Percentiles rank a stretch among this genome's conserved stretches.
phyloP scores from a whole-genome alignment of 2,888 invertebrate species.

The Chirona hameri region DNA sequence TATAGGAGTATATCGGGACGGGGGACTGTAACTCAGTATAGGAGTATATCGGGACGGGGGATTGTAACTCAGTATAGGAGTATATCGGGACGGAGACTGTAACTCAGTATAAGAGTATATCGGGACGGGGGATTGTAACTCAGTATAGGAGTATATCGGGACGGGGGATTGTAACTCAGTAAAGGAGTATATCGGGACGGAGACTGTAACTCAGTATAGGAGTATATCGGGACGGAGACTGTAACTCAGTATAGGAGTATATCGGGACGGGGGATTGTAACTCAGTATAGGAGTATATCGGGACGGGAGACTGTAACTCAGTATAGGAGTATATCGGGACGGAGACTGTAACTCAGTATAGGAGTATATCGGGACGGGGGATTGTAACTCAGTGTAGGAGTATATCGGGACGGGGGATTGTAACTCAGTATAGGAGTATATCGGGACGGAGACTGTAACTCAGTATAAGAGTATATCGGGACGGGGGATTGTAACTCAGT shows the following conservation, averaged over 20 bases:
- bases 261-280: not conserved
- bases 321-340: not conserved
- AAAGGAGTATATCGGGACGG: no score
- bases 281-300: no score
- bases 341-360: not conserved
- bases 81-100: not conserved
- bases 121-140: not conserved
- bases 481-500: not conserved
- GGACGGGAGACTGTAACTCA: not conserved
- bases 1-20: not conserved
- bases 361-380: no score
- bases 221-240: not conserved
- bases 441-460: no score
- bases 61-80: not conserved
- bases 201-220: not conserved
- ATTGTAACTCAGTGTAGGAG: not conserved
- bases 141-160: not conserved
- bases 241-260: not conserved
- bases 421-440: no score
- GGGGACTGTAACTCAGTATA: not conserved
- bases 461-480: not conserved
- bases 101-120: no score
- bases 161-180: not conserved
- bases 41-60: no score
- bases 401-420: not conserved